Evolutionary conservation across 2,888 invertebrate genomes (phyloP), one percentile per base, ranked within the genome.

Genomic region (Cyrtodaria siliqua): DNA sequence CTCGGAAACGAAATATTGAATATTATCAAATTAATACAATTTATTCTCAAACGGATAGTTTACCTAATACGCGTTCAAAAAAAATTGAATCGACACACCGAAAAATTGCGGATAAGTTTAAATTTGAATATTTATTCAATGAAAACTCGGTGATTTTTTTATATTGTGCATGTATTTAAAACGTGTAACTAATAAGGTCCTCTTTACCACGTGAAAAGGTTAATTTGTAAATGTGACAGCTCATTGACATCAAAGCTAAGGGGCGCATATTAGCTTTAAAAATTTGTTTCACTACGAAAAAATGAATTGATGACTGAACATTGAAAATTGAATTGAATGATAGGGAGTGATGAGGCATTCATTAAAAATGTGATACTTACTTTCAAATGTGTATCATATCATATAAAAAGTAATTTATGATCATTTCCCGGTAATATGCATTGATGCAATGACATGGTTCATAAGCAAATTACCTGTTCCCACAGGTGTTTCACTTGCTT

Each of bases 21-120:
- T 47, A 50, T 71, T 63, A 71, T 71, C 42, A 63, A 63, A 63
- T 57, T 63, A 63, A 38, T 20, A 29, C 18, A 71, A 57, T 50
- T 44, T 29, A 24, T 62, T 70, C 56, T 61, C 53, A 62, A 62
- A 47, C 40, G 62, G 55, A 61, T 33, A 12, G 4, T 33, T 8
- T 33, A 33, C 33, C 12, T 33, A 33, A 33, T 33, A 33, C 33
- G n/a, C 33, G 33, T 33, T 33, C 12, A 8, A 33, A 12, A 33
- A 33, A 33, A 33, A 33, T 33, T 8, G 33, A 33, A 33, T 12
- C 33, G 33, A 33, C 60, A 61, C 38, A 23, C 27, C 47, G 55
- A 44, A 29, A 59, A 61, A 38, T 60, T 60, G 40, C 24, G 42
- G 20, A 59, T 59, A 67, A 24, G 23, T 23, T 49, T 49, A 18